These are phyloP conservation scores for Candidula unifasciata DNA, from an alignment of 2,888 invertebrate species.

Conservation along the genomic window DNA sequence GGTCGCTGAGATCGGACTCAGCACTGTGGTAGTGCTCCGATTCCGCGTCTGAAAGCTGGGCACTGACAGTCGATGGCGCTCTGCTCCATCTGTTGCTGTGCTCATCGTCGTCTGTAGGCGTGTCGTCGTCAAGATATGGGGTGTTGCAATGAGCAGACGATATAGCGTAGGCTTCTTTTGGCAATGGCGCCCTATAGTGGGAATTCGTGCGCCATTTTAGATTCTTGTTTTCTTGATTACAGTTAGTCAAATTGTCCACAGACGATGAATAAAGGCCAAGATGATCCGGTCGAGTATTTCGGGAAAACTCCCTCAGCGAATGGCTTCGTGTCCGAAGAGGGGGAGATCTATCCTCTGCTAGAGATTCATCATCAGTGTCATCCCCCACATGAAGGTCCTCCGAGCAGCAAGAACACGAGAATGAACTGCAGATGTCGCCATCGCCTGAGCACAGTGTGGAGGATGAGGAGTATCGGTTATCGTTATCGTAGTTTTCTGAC, in stretches of 20 bases:
- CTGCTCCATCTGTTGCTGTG: constrained; percentile 6
- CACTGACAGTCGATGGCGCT: constrained; percentile 15
- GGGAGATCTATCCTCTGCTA: neutral
- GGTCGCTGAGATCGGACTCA: constrained; percentile 46
- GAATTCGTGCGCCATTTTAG: neutral
- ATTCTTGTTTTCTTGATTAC: neutral
- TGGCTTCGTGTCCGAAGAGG: constrained; percentile 28
- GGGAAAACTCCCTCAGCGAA: constrained; percentile 36
- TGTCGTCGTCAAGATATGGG: constrained; percentile 27
- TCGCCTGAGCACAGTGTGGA: constrained; percentile 45
- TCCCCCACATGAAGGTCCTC: constrained; percentile 39
- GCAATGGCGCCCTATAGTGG: neutral
- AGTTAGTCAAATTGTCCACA: constrained; percentile 12
- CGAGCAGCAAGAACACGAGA: constrained; percentile 41
- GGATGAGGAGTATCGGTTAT: constrained; percentile 41
- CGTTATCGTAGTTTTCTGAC: constrained; percentile 31
- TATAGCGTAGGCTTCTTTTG: neutral
- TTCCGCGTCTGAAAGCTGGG: constrained; percentile 32
- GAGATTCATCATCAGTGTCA: constrained; percentile 27
- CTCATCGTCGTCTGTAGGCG: constrained; percentile 24
- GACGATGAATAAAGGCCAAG: constrained; percentile 33
- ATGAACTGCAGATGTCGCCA: constrained; percentile 28
- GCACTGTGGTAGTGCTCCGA: constrained; percentile 47
- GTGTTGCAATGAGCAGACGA: neutral
- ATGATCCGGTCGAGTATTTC: neutral